Percentiles rank a stretch among this genome's conserved stretches.
Conservation (phyloP, 2,113 vertebrate genomes). For the Melozone crissalis region DNA sequence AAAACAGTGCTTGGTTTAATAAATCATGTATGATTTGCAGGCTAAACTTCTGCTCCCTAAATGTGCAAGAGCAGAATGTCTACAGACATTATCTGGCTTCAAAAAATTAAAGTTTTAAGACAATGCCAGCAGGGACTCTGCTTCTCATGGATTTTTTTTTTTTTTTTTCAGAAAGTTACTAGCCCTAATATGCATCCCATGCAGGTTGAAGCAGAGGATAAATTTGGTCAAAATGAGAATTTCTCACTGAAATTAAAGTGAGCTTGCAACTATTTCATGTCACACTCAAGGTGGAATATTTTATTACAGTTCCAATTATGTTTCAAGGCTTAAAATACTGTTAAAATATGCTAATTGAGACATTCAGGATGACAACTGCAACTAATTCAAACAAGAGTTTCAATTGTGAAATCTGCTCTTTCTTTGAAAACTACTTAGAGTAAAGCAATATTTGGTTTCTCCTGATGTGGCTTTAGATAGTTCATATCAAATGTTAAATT, state of each 20-base stretch:
- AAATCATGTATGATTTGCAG: not conserved
- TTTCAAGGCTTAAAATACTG: not conserved
- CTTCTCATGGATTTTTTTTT: not conserved
- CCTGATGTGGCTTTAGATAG: not conserved
- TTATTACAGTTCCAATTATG: not conserved
- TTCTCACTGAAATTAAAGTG: not conserved
- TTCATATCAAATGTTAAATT: constrained; percentile 46
- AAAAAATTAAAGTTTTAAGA: not conserved
- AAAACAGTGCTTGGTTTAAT: not conserved
- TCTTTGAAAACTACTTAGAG: not conserved
- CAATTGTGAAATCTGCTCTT: not conserved
- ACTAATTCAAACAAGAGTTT: not conserved
- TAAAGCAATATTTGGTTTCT: constrained; percentile 33
- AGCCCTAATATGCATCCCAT: not conserved
- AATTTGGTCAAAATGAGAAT: not conserved
- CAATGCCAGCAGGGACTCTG: not conserved
- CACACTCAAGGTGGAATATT: not conserved
- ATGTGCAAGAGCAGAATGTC: not conserved
- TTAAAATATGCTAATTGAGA: constrained; percentile 28
- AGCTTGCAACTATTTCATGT: not conserved
- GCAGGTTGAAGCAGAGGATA: not conserved
- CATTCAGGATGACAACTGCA: not conserved
- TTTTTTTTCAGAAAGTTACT: not conserved
- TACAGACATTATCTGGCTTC: not conserved
- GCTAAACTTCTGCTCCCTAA: not conserved